Evolutionary conservation across 2,113 vertebrate species (phyloP), one percentile per base, ranked within the genome.

Genomic region (Aptenodytes forsteri): DNA sequence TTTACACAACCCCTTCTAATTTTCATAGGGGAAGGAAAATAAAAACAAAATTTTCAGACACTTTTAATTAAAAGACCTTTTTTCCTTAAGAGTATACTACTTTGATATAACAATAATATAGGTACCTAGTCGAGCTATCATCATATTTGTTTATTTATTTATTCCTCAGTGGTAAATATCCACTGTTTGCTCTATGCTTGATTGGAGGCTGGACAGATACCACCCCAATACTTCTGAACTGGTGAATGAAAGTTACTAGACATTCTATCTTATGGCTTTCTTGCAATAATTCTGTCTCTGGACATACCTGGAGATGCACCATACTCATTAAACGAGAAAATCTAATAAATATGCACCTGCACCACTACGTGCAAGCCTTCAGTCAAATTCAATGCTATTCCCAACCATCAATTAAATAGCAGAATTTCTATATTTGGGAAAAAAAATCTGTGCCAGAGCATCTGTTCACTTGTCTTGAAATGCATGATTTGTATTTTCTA

Each of bases 401-500:
- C 8, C 7, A 38, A 12, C 2, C 40, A 75, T 79, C 91, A 84
- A 92, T 81, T 91, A 92, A 92, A 55, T 15, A 82, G 49, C 16
- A 89, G 38, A 90, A 66, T 83, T 95, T 90, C 50, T 83, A 36
- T 89, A 42, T 76, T 76, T 67, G 44, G 16, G n/a, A 75, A 4
- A 76, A 86, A 89, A 66, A 21, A 13, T 58, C 47, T 52, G 19
- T 81, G 72, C 94, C 86, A 95, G 36, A 86, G 25, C 92, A 97
- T 81, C 92, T 95, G 89, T 75, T 92, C 83, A 36, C 27, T 92
- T 87, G 61, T 61, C 34, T 89, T 89, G 49, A 92, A 95, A 90
- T 61, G 8, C 36, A 36, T 58, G 3, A 44, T 78, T 91, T 71
- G 7, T 95, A 56, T 81, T 81, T 92, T 82, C 30, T 71, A 76